These are phyloP conservation scores for Cherax destructor DNA, from an alignment of 1,140 invertebrate genomes.

Conservation along the genomic window DNA sequence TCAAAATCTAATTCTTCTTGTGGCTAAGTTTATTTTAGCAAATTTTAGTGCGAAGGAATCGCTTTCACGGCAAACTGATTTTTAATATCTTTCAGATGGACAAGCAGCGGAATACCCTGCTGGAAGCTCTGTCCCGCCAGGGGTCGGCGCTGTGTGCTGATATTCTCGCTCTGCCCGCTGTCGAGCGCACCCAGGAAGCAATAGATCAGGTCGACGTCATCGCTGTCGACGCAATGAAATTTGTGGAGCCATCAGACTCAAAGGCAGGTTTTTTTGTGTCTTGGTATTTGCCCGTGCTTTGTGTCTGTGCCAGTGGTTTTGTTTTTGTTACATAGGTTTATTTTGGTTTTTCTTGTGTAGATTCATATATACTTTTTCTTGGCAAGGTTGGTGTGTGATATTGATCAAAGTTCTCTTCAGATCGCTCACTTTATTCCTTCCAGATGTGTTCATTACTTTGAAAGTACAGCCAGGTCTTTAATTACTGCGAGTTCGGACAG, in stretches of 20 bases:
- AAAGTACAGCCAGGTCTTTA: no score
- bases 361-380: no score
- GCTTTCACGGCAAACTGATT: no score
- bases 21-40: not conserved
- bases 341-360: no score
- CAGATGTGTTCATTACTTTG: not conserved
- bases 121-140: conserved; percentile 50
- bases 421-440: no score
- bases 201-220: conserved; percentile 47
- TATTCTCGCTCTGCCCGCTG: conserved; percentile 2
- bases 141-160: conserved; percentile 52
- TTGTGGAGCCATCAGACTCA: conserved; percentile 58
- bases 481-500: no score
- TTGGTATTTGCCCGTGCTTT: no score
- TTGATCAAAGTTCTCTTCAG: no score
- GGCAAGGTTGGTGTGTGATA: no score
- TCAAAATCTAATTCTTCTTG: not conserved
- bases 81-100: conserved; percentile 43
- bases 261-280: conserved; percentile 20
- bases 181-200: conserved; percentile 27
- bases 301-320: no score
- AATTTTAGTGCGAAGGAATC: no score
- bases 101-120: conserved; percentile 53
- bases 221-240: conserved; percentile 50
- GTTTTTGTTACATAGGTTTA: no score